Conservation (phyloP, 2,113 vertebrate genomes). For the Gymnorhina tibicen region DNA sequence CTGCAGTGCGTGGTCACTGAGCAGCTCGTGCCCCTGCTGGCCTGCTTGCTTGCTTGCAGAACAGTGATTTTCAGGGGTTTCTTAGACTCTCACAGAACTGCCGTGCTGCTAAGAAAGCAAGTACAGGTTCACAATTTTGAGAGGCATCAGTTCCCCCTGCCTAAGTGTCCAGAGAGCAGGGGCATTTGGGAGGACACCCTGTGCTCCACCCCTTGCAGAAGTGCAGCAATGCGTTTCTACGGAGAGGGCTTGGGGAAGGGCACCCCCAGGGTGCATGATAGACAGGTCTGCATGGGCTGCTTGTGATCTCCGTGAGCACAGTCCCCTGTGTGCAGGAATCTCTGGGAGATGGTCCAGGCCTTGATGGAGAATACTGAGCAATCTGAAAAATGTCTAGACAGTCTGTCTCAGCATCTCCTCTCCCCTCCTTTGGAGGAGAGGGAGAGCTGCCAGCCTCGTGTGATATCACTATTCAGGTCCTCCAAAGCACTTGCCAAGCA, state of each 20-base stretch:
- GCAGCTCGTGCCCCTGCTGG: neutral
- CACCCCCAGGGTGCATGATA: neutral
- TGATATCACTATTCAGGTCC: slow-evolving; percentile 63
- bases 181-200: neutral
- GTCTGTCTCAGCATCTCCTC: slow-evolving; percentile 63
- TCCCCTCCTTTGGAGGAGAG: slow-evolving; percentile 30
- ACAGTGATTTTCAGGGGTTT: neutral
- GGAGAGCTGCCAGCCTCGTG: slow-evolving; percentile 50
- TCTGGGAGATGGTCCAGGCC: slow-evolving; percentile 61
- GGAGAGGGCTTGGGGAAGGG: neutral
- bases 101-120: neutral
- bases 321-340: slow-evolving; percentile 55
- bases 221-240: rapidly evolving
- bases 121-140: rapidly evolving
- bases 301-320: neutral
- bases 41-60: neutral
- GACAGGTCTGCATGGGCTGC: neutral
- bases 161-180: neutral
- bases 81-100: neutral
- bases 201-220: neutral
- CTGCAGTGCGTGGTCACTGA: neutral
- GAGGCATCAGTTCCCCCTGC: neutral
- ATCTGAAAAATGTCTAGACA: slow-evolving; percentile 70
- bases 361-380: slow-evolving; percentile 59
- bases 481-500: slow-evolving; percentile 43